Percentiles rank a stretch among this genome's conserved stretches.
These are phyloP conservation scores for Cephus spinipes DNA, from an alignment of 2,888 invertebrate genomes.

Conservation along the genomic window DNA sequence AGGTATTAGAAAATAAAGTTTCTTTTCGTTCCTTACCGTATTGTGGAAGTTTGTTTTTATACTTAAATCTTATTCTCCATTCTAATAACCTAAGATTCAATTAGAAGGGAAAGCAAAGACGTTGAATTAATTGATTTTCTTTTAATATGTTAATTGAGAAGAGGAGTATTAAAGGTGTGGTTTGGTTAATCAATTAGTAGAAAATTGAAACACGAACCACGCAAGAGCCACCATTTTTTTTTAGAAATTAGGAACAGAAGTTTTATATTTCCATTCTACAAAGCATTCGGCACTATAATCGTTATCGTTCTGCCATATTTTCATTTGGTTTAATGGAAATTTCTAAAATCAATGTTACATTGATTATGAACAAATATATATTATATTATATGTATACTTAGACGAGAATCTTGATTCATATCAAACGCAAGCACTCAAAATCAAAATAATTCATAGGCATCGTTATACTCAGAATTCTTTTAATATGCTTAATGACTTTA, in stretches of 20 bases:
- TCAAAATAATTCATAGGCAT: background rate
- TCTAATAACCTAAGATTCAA: background rate
- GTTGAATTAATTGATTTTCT: background rate
- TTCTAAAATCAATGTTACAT: background rate
- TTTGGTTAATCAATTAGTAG: background rate
- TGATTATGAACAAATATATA: background rate
- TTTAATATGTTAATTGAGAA: background rate
- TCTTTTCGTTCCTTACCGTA: conserved; percentile 21
- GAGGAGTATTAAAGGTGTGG: background rate
- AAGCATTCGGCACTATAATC: background rate
- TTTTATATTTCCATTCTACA: background rate
- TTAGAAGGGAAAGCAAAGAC: background rate
- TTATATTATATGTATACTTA: background rate
- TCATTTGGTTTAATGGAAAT: background rate
- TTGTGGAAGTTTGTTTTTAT: conserved; percentile 7
- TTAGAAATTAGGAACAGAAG: background rate
- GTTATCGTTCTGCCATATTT: background rate
- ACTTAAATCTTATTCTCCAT: conserved; percentile 1
- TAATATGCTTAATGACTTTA: background rate
- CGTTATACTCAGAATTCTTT: background rate
- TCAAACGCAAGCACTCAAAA: background rate
- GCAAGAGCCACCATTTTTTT: background rate
- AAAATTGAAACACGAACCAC: background rate
- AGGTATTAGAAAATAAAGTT: conserved; percentile 54
- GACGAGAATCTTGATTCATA: background rate